Percentiles rank a stretch among this genome's conserved stretches.
phyloP scores from a whole-genome alignment of 2,797 vertebrate genomes.

The Pagetopsis macropterus region DNA sequence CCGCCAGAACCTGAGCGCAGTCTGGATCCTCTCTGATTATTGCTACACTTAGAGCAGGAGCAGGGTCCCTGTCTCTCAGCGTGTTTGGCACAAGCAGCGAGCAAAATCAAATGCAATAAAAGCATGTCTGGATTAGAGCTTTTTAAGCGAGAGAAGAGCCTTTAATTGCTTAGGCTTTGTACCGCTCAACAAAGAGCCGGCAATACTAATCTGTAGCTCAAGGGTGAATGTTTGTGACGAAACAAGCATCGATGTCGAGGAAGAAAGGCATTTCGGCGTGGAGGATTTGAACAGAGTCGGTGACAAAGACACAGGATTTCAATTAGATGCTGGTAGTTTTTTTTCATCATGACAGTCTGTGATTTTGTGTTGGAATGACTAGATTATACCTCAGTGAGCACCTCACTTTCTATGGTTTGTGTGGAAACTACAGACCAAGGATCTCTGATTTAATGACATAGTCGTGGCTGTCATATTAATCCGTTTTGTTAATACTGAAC shows the following conservation, averaged over 20 bases:
- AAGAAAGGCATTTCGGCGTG: constrained; percentile 46
- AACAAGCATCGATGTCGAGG: constrained; percentile 60
- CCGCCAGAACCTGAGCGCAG: constrained; percentile 54
- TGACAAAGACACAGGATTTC: constrained; percentile 44
- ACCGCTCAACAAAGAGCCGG: constrained; percentile 77
- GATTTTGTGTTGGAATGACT: background rate
- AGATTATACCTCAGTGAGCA: constrained; percentile 3
- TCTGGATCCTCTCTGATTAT: constrained; percentile 63
- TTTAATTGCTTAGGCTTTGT: constrained; percentile 83
- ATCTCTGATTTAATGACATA: background rate
- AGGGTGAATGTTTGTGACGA: constrained; percentile 80
- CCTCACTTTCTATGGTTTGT: background rate
- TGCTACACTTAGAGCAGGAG: constrained; percentile 58
- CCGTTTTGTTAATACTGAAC: background rate
- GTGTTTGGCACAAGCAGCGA: constrained; percentile 70
- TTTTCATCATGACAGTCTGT: constrained; percentile 31
- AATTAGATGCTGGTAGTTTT: constrained; percentile 34
- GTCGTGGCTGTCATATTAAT: background rate
- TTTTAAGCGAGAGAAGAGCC: constrained; percentile 79
- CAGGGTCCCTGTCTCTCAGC: constrained; percentile 66
- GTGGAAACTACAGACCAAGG: background rate
- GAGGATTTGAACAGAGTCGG: constrained; percentile 54
- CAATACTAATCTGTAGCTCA: constrained; percentile 82
- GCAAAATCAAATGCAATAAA: constrained; percentile 81
- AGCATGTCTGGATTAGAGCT: constrained; percentile 85